Evolutionary conservation across 2,888 invertebrate species (phyloP).

Genomic region (Eumerus sabulonum): DNA sequence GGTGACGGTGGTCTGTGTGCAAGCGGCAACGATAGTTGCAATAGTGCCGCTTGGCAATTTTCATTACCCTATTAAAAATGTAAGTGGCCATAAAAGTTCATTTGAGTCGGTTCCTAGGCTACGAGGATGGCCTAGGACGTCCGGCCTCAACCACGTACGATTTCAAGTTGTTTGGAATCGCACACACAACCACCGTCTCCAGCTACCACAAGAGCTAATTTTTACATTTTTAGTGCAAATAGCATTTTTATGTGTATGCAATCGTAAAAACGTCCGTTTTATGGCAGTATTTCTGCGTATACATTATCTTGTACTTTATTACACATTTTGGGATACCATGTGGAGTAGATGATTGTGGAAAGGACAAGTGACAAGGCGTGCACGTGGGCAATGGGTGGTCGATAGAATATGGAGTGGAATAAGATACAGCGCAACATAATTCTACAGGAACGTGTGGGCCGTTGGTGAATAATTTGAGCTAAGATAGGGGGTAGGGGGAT

Average conservation of each 20-base stretch:
- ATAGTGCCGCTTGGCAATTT: conserved; percentile 58
- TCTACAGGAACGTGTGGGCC: conserved; percentile 52
- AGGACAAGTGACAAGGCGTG: neutral
- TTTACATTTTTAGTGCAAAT: conserved; percentile 68
- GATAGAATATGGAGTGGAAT: too few species aligned
- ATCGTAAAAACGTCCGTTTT: conserved; percentile 66
- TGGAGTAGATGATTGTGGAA: neutral
- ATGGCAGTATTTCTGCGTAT: conserved; percentile 59
- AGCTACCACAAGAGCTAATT: conserved; percentile 50
- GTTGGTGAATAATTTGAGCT: conserved; percentile 51
- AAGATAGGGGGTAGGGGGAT: conserved; percentile 33
- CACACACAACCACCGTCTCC: too few species aligned
- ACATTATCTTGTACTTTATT: conserved; percentile 64
- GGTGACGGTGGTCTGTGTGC: conserved; percentile 14
- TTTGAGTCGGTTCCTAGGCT: conserved; percentile 51
- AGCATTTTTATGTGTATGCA: conserved; percentile 67
- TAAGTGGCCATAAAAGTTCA: conserved; percentile 65
- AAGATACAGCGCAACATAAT: neutral
- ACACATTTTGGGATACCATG: conserved; percentile 31
- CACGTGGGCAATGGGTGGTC: neutral
- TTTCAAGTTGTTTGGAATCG: neutral
- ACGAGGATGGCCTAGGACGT: neutral
- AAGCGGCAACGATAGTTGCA: conserved; percentile 56
- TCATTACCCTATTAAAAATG: conserved; percentile 68
- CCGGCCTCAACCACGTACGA: conserved; percentile 25